Conservation (phyloP, 1,140 invertebrate genomes). For the Ceratina calcarata region DNA sequence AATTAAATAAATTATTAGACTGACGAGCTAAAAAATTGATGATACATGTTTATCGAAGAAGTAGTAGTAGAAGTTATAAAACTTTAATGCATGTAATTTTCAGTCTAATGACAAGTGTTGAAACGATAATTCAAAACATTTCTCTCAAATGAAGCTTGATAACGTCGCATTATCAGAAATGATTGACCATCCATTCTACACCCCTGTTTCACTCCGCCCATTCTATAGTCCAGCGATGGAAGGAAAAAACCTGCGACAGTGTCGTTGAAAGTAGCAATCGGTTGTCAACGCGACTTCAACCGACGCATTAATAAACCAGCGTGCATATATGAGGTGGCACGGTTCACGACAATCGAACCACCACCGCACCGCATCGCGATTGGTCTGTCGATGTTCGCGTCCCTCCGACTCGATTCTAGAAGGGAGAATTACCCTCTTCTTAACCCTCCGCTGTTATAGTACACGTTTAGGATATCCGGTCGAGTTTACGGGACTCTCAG, state of each 20-base stretch:
- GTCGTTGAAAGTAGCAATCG: conserved; percentile 34
- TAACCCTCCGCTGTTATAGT: conserved; percentile 30
- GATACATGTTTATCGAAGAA: no score
- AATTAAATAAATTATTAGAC: no score
- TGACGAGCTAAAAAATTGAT: no score
- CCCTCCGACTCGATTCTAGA: conserved; percentile 20
- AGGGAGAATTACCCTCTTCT: conserved; percentile 41
- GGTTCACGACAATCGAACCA: conserved; percentile 17
- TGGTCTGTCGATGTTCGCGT: background rate
- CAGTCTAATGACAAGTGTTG: background rate
- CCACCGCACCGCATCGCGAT: conserved; percentile 18
- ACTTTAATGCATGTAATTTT: no score
- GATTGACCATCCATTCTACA: background rate
- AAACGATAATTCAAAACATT: background rate
- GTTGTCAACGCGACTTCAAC: conserved; percentile 42
- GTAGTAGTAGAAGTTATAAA: no score
- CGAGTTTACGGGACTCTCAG: conserved; percentile 19
- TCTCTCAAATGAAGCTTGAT: background rate
- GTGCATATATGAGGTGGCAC: background rate
- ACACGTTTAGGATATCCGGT: conserved; percentile 29
- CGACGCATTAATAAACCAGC: conserved; percentile 40
- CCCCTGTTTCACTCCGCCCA: background rate
- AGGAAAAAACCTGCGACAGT: background rate
- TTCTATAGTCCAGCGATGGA: background rate
- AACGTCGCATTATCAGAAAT: background rate